These are phyloP conservation scores for Drosophila burlai DNA, from an alignment of 1,140 invertebrate species.

Conservation along the genomic window DNA sequence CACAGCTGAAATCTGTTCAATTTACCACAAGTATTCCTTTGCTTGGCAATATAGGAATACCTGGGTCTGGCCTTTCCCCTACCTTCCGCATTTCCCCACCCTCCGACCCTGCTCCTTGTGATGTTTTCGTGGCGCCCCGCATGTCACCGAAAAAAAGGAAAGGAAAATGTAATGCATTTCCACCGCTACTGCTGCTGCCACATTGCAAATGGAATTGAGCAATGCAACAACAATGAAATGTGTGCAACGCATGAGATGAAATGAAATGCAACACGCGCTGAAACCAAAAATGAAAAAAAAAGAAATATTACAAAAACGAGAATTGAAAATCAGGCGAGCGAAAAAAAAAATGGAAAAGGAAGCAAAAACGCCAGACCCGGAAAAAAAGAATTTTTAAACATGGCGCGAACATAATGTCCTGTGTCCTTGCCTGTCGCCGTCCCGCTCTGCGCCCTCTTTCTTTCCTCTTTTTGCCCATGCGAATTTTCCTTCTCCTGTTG, in stretches of 20 bases:
- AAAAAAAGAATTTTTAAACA: slow-evolving; percentile 72
- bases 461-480: slow-evolving; percentile 50
- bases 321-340: slow-evolving; percentile 56
- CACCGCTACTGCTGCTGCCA: slow-evolving; percentile 50
- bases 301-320: slow-evolving; percentile 53
- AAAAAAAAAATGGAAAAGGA: slow-evolving; percentile 37
- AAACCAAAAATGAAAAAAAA: slow-evolving; percentile 35
- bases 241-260: slow-evolving; percentile 79
- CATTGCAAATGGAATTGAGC: slow-evolving; percentile 54
- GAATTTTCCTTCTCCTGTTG: slow-evolving; percentile 58
- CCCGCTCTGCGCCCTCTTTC: slow-evolving; percentile 38
- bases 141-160: slow-evolving; percentile 57
- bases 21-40: slow-evolving; percentile 50
- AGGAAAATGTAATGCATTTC: slow-evolving; percentile 71
- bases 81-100: background rate
- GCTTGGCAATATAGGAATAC: slow-evolving; percentile 33
- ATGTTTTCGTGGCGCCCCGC: slow-evolving; percentile 60
- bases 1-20: slow-evolving; percentile 67
- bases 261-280: slow-evolving; percentile 70
- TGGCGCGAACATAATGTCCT: slow-evolving; percentile 85
- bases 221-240: slow-evolving; percentile 67
- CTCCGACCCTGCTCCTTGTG: slow-evolving; percentile 3
- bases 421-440: slow-evolving; percentile 69
- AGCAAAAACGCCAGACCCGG: slow-evolving; percentile 50
- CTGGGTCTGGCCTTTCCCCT: slow-evolving; percentile 28